Evolutionary conservation across 2,888 invertebrate genomes (phyloP).

Genomic region (Dione juno): DNA sequence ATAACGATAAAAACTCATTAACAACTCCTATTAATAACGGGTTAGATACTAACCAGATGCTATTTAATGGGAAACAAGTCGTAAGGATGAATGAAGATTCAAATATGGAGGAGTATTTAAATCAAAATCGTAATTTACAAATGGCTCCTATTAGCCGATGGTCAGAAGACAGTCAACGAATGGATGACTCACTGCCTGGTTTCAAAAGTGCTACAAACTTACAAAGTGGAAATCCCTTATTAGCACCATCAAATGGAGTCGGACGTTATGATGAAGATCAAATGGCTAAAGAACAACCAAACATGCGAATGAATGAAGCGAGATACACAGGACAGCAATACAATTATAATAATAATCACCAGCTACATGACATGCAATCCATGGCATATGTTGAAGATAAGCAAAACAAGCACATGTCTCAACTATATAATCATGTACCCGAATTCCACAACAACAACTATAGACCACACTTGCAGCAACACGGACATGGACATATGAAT

Average conservation of each 20-base stretch:
- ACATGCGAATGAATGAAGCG: conserved; percentile 31
- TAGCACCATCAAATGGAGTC: neutral
- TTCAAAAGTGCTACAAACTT: conserved; percentile 31
- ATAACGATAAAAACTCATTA: neutral
- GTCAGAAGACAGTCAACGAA: conserved; percentile 19
- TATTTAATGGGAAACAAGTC: conserved; percentile 14
- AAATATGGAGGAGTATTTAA: conserved; percentile 3
- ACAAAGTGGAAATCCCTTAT: conserved; percentile 1
- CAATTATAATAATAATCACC: conserved; percentile 25
- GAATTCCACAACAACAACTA: conserved; percentile 29
- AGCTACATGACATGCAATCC: conserved; percentile 23
- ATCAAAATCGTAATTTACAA: conserved; percentile 8
- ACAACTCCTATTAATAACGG: neutral
- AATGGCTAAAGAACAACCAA: conserved; percentile 23
- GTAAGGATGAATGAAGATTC: conserved; percentile 13
- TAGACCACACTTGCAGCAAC: conserved; percentile 19
- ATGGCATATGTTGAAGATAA: conserved; percentile 35
- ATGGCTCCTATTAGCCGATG: neutral
- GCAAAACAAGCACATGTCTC: conserved; percentile 17
- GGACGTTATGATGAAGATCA: conserved; percentile 16
- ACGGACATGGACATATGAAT: conserved; percentile 24
- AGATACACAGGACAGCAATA: conserved; percentile 21
- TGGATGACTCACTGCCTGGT: neutral
- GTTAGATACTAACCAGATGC: neutral
- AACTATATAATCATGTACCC: conserved; percentile 20